Conservation (phyloP, 2,888 invertebrate species). For the Hyles lineata region DNA sequence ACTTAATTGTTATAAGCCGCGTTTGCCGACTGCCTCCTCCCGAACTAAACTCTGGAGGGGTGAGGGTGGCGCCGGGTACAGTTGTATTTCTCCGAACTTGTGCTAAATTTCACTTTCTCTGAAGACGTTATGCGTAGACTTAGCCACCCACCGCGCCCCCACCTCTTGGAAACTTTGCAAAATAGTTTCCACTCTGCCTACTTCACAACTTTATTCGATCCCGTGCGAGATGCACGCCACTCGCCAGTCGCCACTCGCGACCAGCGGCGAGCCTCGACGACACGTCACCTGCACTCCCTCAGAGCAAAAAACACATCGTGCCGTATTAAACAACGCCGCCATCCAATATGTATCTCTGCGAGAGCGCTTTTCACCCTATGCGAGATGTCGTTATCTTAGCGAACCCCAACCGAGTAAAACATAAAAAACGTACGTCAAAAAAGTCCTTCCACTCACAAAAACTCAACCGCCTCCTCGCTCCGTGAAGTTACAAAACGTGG, state of each 20-base stretch:
- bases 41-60: slow-evolving; percentile 57
- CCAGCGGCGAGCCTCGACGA: neutral
- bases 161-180: slow-evolving; percentile 65
- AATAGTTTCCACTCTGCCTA: slow-evolving; percentile 63
- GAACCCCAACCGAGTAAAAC: slow-evolving; percentile 83
- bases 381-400: slow-evolving; percentile 82
- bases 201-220: slow-evolving; percentile 37
- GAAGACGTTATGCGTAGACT: slow-evolving; percentile 82
- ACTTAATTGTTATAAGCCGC: slow-evolving; percentile 84
- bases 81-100: slow-evolving; percentile 84
- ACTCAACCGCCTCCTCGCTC: slow-evolving; percentile 79
- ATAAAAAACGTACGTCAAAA: slow-evolving; percentile 85
- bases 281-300: slow-evolving; percentile 1
- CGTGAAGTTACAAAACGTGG: slow-evolving; percentile 80
- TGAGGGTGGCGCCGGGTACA: slow-evolving; percentile 58
- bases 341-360: slow-evolving; percentile 54
- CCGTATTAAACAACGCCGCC: neutral
- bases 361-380: slow-evolving; percentile 70
- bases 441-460: slow-evolving; percentile 83
- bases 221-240: neutral
- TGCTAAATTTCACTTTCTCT: slow-evolving; percentile 85
- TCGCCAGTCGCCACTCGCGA: neutral
- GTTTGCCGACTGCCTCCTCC: slow-evolving; percentile 73
- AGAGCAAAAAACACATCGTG: neutral
- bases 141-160: slow-evolving; percentile 72